Evolutionary conservation across 2,888 invertebrate genomes (phyloP), one percentile per base, ranked within the genome.

Genomic region (Nomada fucata): DNA sequence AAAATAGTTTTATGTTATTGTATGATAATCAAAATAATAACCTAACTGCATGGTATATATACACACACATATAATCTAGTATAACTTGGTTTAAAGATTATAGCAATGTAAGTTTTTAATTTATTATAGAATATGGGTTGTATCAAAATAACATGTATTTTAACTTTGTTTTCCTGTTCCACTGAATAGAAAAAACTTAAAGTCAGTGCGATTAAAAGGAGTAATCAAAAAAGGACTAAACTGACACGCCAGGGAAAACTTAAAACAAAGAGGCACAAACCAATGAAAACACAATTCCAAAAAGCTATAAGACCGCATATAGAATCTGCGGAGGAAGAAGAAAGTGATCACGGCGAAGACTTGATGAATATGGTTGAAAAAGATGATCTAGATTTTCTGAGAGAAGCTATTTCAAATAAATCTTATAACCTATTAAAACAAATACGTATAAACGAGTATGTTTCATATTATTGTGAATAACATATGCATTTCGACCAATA

Each of bases 291-390:
- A 76, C 88, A 89, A 65, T 69, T 89, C 26, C 91, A 92, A 55
- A 90, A 92, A 52, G 78, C 82, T 23, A 83, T 84, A 10, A 81
- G 69, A 2, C 74, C 80, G 53, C 76, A 69, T 2, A 68, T 86
- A 61, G 88, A 91, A 64, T 83, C 90, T 59, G 91, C 91, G 23
- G 93, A 93, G 69, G 92, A 92, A 61, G 94, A 94, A 74, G 94
- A 94, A 84, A 94, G 94, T 86, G 94, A 95, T 85, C 92, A 94
- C 90, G 95, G 94, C 13, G 94, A 95, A 82, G 95, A 95, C 89
- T 93, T 95, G 91, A 89, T 95, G 80, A 93, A 94, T 71, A 95
- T 95, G 95, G 94, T 95, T 53, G 95, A 95, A 50, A 90, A 94
- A 73, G 95, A 95, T 50, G 95, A 95, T 89, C 84, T 95, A 57